Evolutionary conservation across 2,888 invertebrate genomes (phyloP).

Genomic region (Dolomedes plantarius): DNA sequence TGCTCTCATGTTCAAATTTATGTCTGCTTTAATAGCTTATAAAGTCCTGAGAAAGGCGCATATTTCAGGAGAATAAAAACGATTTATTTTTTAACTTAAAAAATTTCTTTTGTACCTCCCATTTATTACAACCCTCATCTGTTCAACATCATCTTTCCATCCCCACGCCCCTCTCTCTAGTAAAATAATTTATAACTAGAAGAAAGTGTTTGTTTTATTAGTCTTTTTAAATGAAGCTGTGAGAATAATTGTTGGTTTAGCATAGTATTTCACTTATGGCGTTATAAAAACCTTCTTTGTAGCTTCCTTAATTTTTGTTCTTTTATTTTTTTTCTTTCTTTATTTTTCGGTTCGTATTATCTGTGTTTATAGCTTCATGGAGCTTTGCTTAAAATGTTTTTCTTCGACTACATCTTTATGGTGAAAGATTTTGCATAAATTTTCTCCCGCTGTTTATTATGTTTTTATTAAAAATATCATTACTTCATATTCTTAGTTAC

Average conservation of each 20-base stretch:
- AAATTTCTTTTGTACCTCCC: too few relatives aligned
- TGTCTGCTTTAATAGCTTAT: too few relatives aligned
- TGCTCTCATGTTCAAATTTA: too few relatives aligned
- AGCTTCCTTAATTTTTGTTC: not conserved
- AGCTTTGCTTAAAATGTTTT: not conserved
- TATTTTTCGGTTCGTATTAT: too few relatives aligned
- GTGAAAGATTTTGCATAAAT: not conserved
- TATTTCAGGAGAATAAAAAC: too few relatives aligned
- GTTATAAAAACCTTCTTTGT: not conserved
- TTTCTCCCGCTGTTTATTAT: not conserved
- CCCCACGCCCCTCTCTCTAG: too few relatives aligned
- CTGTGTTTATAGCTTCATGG: not conserved
- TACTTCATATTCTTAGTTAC: too few relatives aligned
- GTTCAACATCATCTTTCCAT: not conserved
- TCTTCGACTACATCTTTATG: not conserved
- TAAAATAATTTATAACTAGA: not conserved
- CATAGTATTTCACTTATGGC: not conserved
- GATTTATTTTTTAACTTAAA: too few relatives aligned
- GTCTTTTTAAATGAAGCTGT: not conserved
- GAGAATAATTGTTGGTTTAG: slow-evolving; percentile 6
- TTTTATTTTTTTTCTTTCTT: not conserved
- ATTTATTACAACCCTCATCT: too few relatives aligned
- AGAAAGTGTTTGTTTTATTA: not conserved
- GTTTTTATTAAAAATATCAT: too few relatives aligned
- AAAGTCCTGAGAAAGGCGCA: too few relatives aligned